These are phyloP conservation scores for Agrochola lychnidis DNA, from an alignment of 2,888 invertebrate species.

Conservation along the genomic window DNA sequence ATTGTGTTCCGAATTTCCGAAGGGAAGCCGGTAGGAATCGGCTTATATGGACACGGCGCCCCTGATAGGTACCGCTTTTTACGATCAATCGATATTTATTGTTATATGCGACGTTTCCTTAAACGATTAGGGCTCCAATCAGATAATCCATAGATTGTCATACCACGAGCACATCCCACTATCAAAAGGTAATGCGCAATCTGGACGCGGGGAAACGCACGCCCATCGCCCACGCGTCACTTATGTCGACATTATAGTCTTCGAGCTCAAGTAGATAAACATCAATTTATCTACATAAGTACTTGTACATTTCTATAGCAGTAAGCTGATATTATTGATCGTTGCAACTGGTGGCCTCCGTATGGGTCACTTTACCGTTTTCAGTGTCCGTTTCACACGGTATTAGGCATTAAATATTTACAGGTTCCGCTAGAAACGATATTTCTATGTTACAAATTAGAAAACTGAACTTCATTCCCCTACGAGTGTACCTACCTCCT, in stretches of 20 bases:
- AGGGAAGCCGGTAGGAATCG: too few species aligned
- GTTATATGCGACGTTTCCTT: too few species aligned
- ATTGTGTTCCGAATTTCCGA: too few species aligned
- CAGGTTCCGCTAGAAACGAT: slow-evolving; percentile 23
- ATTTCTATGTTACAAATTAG: slow-evolving; percentile 15
- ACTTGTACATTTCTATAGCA: slow-evolving; percentile 30
- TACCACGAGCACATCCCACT: slow-evolving; percentile 29
- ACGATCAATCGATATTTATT: neutral
- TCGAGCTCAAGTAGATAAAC: slow-evolving; percentile 50
- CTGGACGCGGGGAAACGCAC: slow-evolving; percentile 32
- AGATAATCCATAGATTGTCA: slow-evolving; percentile 3
- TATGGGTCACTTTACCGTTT: slow-evolving; percentile 43
- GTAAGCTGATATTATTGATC: slow-evolving; percentile 57
- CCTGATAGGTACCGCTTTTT: neutral
- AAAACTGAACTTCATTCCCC: neutral
- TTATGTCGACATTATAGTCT: slow-evolving; percentile 32
- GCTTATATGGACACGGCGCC: too few species aligned
- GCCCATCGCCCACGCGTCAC: slow-evolving; percentile 52
- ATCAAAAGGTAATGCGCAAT: slow-evolving; percentile 40
- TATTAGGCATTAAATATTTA: slow-evolving; percentile 41
- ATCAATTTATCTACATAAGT: slow-evolving; percentile 53
- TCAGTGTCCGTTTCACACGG: slow-evolving; percentile 45
- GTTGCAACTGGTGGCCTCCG: slow-evolving; percentile 48
- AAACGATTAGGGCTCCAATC: neutral
- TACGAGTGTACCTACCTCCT: neutral